phyloP scores from a whole-genome alignment of 2,113 vertebrate species.

The Emydocephalus ijimae region DNA sequence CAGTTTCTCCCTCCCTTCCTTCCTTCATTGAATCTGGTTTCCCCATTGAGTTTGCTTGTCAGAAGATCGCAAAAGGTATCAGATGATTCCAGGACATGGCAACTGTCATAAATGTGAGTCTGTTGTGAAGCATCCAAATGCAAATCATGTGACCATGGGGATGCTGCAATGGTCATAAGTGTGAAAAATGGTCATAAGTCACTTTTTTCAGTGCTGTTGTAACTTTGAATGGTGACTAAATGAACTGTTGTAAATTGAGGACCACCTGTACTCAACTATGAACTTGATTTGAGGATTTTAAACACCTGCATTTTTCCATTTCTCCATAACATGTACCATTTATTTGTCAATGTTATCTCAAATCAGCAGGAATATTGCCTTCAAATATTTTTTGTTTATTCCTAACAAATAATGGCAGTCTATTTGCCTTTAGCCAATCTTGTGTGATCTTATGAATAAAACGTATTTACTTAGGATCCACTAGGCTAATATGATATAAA shows the following conservation, averaged over 20 bases:
- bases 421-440: background rate
- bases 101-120: too few species aligned
- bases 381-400: background rate
- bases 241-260: too few species aligned
- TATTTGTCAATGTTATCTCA: background rate
- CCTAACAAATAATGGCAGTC: background rate
- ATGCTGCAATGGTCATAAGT: too few species aligned
- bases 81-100: too few species aligned
- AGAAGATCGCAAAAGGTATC: too few species aligned
- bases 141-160: too few species aligned
- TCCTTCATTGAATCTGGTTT: background rate
- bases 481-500: background rate
- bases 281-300: background rate
- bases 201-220: too few species aligned
- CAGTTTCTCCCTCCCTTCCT: background rate
- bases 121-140: too few species aligned
- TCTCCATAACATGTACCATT: background rate
- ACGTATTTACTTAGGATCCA: background rate
- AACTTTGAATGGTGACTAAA: too few species aligned
- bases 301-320: background rate
- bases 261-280: background rate
- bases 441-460: background rate
- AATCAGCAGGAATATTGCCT: background rate
- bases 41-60: too few species aligned
- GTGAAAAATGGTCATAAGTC: too few species aligned